A percentile compares a stretch with the other conserved stretches of the same genome.
Conservation (phyloP, 2,113 vertebrate species). For the Mesitornis unicolor region DNA sequence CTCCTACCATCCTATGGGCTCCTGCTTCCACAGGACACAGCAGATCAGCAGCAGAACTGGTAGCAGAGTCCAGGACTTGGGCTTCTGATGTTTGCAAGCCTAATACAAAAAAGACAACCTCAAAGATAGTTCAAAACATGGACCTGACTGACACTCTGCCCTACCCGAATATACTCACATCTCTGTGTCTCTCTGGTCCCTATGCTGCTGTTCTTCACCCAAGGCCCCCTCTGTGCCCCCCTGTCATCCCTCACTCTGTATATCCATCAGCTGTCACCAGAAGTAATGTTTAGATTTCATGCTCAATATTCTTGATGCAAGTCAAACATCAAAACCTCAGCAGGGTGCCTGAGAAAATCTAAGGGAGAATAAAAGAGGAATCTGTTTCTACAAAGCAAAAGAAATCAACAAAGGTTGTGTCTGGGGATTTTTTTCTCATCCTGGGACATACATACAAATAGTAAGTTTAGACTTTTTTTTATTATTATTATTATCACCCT, state of each 20-base stretch:
- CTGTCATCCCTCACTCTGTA: background rate
- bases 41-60: background rate
- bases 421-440: constrained; percentile 19
- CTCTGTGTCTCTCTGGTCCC: background rate
- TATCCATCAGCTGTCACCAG: constrained; percentile 56
- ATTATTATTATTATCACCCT: constrained; percentile 21
- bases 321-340: constrained; percentile 69
- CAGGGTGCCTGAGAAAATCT: constrained; percentile 59
- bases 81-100: background rate
- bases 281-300: constrained; percentile 66
- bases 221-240: background rate
- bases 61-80: background rate
- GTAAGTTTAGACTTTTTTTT: constrained; percentile 9
- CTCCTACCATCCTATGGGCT: background rate
- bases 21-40: background rate
- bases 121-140: accelerated
- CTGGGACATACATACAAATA: constrained; percentile 30
- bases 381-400: constrained; percentile 32
- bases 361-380: constrained; percentile 47
- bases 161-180: background rate
- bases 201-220: background rate
- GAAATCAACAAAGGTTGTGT: constrained; percentile 31
- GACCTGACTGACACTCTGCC: background rate
- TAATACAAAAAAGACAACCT: background rate
- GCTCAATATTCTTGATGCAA: constrained; percentile 72